A percentile compares a stretch with the other conserved stretches of the same genome.
Evolutionary conservation across 92 coral and sea anemone genomes (phyloP).

Genomic region (Bergia puertoricense): DNA sequence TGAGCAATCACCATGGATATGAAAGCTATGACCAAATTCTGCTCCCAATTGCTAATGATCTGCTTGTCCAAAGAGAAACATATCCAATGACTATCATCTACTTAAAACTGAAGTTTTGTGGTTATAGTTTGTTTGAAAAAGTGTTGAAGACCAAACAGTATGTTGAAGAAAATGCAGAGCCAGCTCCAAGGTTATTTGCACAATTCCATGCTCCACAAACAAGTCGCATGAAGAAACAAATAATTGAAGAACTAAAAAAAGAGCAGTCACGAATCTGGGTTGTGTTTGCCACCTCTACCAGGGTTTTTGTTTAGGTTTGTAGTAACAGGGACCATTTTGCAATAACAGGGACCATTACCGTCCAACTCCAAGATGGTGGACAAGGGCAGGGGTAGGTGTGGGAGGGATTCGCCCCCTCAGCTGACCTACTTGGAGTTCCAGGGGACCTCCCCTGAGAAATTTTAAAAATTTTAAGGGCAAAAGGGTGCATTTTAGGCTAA

Average conservation of each 20-base stretch:
- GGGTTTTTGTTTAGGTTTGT: too few relatives aligned
- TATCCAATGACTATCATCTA: constrained; percentile 54
- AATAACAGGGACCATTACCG: too few relatives aligned
- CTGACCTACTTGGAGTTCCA: too few relatives aligned
- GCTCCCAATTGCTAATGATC: constrained; percentile 43
- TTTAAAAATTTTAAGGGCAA: too few relatives aligned
- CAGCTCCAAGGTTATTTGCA: constrained; percentile 45
- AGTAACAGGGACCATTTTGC: too few relatives aligned
- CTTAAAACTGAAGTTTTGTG: constrained; percentile 55
- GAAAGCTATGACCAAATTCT: constrained; percentile 43
- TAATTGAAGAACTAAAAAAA: constrained; percentile 45
- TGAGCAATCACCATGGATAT: constrained; percentile 29
- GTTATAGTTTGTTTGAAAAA: constrained; percentile 44
- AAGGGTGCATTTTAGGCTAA: too few relatives aligned
- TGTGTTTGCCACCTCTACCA: constrained; percentile 31
- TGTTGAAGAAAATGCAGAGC: constrained; percentile 36
- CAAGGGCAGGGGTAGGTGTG: too few relatives aligned
- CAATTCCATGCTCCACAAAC: constrained; percentile 57
- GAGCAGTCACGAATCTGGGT: constrained; percentile 43
- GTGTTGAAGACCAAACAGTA: constrained; percentile 37
- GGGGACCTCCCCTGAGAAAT: too few relatives aligned
- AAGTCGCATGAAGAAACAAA: constrained; percentile 38
- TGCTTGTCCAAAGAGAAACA: constrained; percentile 22
- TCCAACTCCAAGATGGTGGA: too few relatives aligned
- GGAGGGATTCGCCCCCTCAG: too few relatives aligned